Evolutionary conservation across 2,113 vertebrate species (phyloP).

Genomic region (Scomber scombrus): DNA sequence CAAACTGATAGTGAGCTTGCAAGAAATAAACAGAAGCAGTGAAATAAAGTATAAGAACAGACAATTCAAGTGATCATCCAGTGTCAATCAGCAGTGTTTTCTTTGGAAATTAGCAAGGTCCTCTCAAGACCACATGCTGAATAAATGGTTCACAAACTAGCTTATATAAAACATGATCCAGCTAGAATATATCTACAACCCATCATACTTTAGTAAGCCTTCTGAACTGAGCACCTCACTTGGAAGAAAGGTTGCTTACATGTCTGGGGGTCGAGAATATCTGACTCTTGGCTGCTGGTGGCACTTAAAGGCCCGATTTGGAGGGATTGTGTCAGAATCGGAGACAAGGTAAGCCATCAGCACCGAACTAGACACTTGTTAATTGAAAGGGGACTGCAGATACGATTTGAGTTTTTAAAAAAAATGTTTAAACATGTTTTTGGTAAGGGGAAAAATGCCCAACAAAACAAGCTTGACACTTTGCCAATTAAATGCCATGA

Average conservation of each 20-base stretch:
- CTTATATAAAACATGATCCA: constrained; percentile 24
- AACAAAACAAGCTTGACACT: not conserved
- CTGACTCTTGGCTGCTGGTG: constrained; percentile 58
- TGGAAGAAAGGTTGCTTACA: constrained; percentile 28
- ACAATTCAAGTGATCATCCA: not conserved
- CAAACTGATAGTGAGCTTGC: not conserved
- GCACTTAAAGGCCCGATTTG: constrained; percentile 52
- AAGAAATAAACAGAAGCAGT: not conserved
- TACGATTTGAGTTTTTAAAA: not conserved
- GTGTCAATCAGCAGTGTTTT: not conserved
- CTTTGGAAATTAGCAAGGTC: not conserved
- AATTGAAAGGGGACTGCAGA: not conserved
- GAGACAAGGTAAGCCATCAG: constrained; percentile 75
- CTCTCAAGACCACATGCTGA: constrained; percentile 1
- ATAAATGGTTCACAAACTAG: not conserved
- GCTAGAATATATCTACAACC: constrained; percentile 1
- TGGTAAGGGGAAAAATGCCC: not conserved
- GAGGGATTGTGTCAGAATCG: constrained; percentile 55
- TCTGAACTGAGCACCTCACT: constrained; percentile 9
- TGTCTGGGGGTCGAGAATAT: constrained; percentile 26
- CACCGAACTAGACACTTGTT: not conserved
- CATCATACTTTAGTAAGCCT: not conserved
- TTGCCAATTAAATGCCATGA: not conserved
- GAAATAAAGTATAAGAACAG: not conserved
- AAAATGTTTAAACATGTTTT: not conserved